phyloP scores from a whole-genome alignment of 2,797 vertebrate species.

The Champsocephalus gunnari region DNA sequence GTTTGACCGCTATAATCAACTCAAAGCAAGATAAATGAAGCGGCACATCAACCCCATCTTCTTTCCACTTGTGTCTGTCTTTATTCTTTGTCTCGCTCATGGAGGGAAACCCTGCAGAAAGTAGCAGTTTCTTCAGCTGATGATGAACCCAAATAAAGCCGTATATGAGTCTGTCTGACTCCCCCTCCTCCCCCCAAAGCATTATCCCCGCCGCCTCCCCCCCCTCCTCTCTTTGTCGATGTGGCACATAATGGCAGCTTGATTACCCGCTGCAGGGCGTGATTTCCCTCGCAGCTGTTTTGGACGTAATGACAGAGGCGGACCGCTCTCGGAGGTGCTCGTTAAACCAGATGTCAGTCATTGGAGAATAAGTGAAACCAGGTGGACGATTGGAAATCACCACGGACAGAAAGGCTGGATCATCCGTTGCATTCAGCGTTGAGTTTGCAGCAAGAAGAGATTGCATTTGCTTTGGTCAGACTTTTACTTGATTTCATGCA shows the following conservation, averaged over 20 bases:
- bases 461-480: neutral
- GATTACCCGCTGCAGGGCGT: slow-evolving; percentile 50
- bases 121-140: neutral
- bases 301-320: slow-evolving; percentile 23
- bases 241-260: slow-evolving; percentile 87
- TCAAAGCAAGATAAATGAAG: too few species aligned
- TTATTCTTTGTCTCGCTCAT: too few species aligned
- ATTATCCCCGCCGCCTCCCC: slow-evolving; percentile 24
- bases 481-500: neutral
- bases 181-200: slow-evolving; percentile 15
- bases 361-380: neutral
- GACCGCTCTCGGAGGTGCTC: neutral
- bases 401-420: rapidly evolving
- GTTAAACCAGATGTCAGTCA: neutral
- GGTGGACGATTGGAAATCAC: neutral
- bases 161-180: neutral
- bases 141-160: neutral
- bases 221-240: slow-evolving; percentile 84
- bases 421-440: neutral
- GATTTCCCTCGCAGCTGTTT: slow-evolving; percentile 33
- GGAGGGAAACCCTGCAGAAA: neutral
- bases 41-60: too few species aligned
- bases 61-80: too few species aligned
- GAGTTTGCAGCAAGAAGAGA: neutral
- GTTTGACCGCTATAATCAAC: too few species aligned